phyloP scores from a whole-genome alignment of 2,113 vertebrate genomes.

The Nannobrachium achirus region DNA sequence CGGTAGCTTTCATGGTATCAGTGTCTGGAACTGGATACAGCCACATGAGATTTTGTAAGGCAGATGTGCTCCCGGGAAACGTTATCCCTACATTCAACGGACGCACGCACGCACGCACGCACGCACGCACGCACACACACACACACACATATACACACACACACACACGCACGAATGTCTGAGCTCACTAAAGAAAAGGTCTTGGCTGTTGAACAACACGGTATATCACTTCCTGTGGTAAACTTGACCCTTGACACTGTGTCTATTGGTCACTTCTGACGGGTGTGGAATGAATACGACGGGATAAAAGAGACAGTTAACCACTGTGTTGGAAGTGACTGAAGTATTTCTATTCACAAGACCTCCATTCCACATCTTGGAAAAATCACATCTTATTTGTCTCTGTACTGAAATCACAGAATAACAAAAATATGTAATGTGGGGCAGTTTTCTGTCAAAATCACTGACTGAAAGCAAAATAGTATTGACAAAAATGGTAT shows the following conservation, averaged over 20 bases:
- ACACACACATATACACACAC: slow-evolving; percentile 31
- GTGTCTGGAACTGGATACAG: slow-evolving; percentile 60
- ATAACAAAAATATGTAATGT: not conserved
- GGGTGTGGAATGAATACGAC: slow-evolving; percentile 15
- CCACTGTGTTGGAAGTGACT: not conserved
- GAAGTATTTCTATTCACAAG: slow-evolving; percentile 6
- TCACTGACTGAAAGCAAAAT: too few relatives aligned
- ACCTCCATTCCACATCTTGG: not conserved
- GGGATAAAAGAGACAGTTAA: slow-evolving; percentile 27
- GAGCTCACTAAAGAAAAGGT: slow-evolving; percentile 29
- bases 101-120: slow-evolving; percentile 29
- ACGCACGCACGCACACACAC: slow-evolving; percentile 27
- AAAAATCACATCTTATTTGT: not conserved
- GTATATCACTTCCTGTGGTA: slow-evolving; percentile 48
- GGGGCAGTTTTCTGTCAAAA: too few relatives aligned
- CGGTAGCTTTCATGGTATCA: slow-evolving; percentile 64
- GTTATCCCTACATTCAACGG: slow-evolving; percentile 36
- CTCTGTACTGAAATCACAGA: not conserved
- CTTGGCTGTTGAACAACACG: not conserved
- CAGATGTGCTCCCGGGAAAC: slow-evolving; percentile 55
- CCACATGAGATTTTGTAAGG: slow-evolving; percentile 47
- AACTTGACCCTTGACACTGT: slow-evolving; percentile 51
- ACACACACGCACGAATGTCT: slow-evolving; percentile 44
- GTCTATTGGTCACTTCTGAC: slow-evolving; percentile 28
- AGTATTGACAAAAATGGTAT: too few relatives aligned